Conservation (phyloP, 2,113 vertebrate species). For the Zosterops pallidus region DNA sequence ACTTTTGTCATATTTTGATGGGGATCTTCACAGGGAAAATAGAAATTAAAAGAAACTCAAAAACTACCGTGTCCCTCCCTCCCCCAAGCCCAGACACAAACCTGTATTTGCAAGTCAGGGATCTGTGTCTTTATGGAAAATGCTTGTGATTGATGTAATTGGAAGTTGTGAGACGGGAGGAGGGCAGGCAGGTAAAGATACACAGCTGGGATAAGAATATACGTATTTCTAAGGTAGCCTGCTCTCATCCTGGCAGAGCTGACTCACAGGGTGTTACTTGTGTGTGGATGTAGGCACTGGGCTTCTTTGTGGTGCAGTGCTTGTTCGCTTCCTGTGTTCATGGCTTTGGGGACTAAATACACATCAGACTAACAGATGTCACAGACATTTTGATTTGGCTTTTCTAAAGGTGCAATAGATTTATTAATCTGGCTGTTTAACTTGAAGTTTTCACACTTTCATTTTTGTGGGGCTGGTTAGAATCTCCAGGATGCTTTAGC, state of each 20-base stretch:
- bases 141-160: neutral
- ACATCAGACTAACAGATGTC: neutral
- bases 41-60: neutral
- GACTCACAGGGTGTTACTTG: neutral
- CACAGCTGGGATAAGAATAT: neutral
- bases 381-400: neutral
- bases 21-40: neutral
- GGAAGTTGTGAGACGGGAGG: neutral
- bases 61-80: accelerated
- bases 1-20: neutral
- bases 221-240: neutral
- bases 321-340: accelerated
- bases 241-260: neutral
- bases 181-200: neutral
- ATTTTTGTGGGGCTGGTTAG: neutral
- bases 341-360: neutral
- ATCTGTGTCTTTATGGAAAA: neutral
- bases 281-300: no score
- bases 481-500: neutral
- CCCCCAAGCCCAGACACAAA: neutral
- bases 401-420: neutral
- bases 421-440: neutral
- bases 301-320: neutral
- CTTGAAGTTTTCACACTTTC: neutral
- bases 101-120: neutral